A percentile compares a stretch with the other conserved stretches of the same genome.
Conservation (phyloP, 2,113 vertebrate species). For the Pipra filicauda region DNA sequence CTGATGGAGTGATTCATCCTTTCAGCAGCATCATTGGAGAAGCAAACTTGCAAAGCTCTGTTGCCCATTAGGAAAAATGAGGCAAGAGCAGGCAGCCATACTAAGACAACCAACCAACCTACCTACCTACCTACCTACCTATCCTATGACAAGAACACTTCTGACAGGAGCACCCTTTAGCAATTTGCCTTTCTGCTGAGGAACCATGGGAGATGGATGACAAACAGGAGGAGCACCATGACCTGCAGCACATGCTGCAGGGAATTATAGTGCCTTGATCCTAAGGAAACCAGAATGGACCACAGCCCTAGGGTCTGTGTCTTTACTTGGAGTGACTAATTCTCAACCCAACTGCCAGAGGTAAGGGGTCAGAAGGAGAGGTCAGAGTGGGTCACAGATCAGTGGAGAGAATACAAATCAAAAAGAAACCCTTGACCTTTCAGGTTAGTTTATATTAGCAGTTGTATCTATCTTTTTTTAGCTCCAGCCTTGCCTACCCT, state of each 20-base stretch:
- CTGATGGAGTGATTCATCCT: neutral
- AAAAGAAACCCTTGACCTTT: conserved; percentile 44
- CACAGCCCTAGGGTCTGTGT: neutral
- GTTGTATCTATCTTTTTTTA: conserved; percentile 12
- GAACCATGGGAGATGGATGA: neutral
- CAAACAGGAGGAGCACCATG: neutral
- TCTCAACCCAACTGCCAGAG: neutral
- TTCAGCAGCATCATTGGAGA: neutral
- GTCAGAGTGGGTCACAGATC: conserved; percentile 48
- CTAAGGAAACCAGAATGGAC: neutral
- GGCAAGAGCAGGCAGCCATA: neutral
- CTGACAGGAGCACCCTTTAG: neutral
- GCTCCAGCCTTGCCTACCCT: neutral
- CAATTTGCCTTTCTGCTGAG: neutral
- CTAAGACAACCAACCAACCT: neutral
- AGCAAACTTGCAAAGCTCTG: neutral
- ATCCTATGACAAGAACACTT: neutral
- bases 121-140: neutral
- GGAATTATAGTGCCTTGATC: neutral
- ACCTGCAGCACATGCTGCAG: neutral
- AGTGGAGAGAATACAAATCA: conserved; percentile 55
- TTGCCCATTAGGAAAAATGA: neutral
- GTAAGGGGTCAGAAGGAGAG: conserved; percentile 29
- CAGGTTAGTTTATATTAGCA: conserved; percentile 24
- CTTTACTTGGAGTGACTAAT: conserved; percentile 39